Evolutionary conservation across 2,888 invertebrate species (phyloP), one percentile per base, ranked within the genome.

Genomic region (Arctia plantaginis): DNA sequence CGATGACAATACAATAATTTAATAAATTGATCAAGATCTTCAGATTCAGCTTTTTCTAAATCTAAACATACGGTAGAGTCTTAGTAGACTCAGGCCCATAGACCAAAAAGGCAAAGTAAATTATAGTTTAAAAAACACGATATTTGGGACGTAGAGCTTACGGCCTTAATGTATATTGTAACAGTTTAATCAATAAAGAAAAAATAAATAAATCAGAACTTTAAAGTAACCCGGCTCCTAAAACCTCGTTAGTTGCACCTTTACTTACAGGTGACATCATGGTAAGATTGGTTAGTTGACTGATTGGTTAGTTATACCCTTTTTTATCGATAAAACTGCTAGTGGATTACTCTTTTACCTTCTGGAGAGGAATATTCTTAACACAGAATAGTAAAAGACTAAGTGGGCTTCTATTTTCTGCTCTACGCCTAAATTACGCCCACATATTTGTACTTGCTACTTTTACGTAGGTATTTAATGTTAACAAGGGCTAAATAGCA

Each of bases 271-370:
- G n/a, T 41, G 66, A 66, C 41, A 66, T 41, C 39, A 27, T 27
- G 64, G 20, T 35, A 27, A 30, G 27, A 67, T 55, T 71, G 62
- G 35, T 68, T 33, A 67, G 67, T 72, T 68, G 33, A 72, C 68
- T 62, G 44, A 72, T n/a, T n/a, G n/a, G 44, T 41, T 10, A 44
- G 44, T 47, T 47, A 67, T 66, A 41, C n/a, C 44, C 41, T 62
- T 68, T 68, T 68, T 33, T 68, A 68, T 68, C 44, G 72, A 72
- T 68, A 68, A 62, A 62, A 62, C 27, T 51, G 33, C 67, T 72
- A 72, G 68, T 72, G 68, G 62, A 68, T 72, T 66, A 72, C 55
- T 23, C n/a, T 47, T 67, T 27, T 51, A 47, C 12, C 20, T n/a
- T 3, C 44, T 70, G 18, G 23, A 33, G 18, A 64, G 44, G 23